Base-by-base conservation (phyloP, 2,888 invertebrate species). In the Epistrophe eligans region DNA sequence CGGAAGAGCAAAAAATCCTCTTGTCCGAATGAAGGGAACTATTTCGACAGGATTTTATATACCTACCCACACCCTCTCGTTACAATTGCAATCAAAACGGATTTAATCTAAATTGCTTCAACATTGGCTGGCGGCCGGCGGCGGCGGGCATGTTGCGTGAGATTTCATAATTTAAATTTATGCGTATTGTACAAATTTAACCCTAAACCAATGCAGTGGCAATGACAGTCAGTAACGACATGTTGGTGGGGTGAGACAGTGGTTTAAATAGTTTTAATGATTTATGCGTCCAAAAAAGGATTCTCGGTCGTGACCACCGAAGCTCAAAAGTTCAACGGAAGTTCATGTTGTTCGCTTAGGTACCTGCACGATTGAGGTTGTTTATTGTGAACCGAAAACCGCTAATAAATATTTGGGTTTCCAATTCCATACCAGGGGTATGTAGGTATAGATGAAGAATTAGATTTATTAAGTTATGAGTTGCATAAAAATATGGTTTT, bases 61-160 rank as follows among this genome's bases (percentile, higher is more conserved):
- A 4, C 9, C 2, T 1, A 32, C 35, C 19, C 67, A 50, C 17
- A 66, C 50, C 7, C 24, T 57, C 4, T 4, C 38, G 17, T 62
- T 79, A n/a, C 71, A 67, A 66, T 66, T 73, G 60, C 77, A 85
- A 73, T 80, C 64, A 66, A 66, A 76, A 40, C 67, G 77, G 77
- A 85, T 85, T 77, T 81, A 81, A 85, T 85, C 84, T 81, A 85
- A 85, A 85, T 85, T 85, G 81, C 72, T 73, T 50, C 70, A 50
- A 48, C 72, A 64, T 64, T 24, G 32, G 45, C 15, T n/a, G 62
- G 43, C 28, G 24, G 24, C 2, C 24, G 24, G 24, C 24, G 24
- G 24, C 8, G 58, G n/a, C 24, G 2, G 62, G n/a, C 74, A 79
- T 71, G 70, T 72, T 79, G 79, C 83, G 74, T 79, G 74, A 48